Evolutionary conservation across 2,113 vertebrate species (phyloP).

Genomic region (Apteryx mantelli): DNA sequence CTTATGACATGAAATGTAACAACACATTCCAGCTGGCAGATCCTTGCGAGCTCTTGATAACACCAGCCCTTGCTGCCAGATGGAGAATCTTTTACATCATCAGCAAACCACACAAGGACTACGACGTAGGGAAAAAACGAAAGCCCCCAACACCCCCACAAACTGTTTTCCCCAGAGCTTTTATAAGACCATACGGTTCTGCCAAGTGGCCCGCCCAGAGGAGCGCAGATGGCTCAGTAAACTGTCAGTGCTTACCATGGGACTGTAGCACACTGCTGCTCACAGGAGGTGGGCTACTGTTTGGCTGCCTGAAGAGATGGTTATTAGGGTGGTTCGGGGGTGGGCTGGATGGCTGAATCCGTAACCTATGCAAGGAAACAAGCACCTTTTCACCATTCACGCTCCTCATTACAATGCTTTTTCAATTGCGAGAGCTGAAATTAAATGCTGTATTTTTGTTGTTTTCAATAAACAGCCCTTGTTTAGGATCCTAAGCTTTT

Average conservation of each 20-base stretch:
- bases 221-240: background rate
- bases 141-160: background rate
- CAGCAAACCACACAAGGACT: background rate
- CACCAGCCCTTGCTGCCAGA: constrained; percentile 27
- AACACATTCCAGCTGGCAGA: constrained; percentile 57
- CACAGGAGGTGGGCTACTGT: constrained; percentile 91
- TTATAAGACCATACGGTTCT: fast-evolving
- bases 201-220: background rate
- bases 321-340: constrained; percentile 96
- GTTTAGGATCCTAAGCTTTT: background rate
- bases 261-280: constrained; percentile 87
- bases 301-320: constrained; percentile 94
- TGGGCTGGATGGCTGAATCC: constrained; percentile 96
- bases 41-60: background rate
- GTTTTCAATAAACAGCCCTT: background rate
- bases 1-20: constrained; percentile 24
- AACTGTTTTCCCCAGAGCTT: fast-evolving
- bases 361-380: constrained; percentile 84
- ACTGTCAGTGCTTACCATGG: constrained; percentile 81
- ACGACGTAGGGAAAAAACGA: fast-evolving
- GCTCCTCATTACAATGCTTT: background rate
- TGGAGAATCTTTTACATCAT: constrained; percentile 24
- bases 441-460: fast-evolving
- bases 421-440: background rate
- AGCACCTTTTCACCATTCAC: background rate